Conservation (phyloP, 2,888 invertebrate genomes). For the Andrena chrysosceles region DNA sequence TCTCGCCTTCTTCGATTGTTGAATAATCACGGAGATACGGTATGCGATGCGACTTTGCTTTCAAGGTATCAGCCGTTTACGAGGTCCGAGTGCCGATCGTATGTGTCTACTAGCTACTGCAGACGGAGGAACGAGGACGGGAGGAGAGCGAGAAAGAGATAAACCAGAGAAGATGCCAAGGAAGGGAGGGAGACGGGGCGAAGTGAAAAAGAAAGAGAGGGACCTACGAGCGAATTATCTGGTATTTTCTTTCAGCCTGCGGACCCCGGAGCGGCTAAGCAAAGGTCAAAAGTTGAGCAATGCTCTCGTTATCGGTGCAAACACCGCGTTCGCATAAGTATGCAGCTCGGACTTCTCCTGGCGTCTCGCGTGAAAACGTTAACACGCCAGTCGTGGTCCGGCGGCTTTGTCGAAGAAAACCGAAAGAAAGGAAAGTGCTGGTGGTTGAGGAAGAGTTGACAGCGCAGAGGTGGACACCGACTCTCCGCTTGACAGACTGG, state of each 20-base stretch:
- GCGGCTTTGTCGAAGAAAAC: background rate
- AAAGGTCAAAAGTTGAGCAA: slow-evolving; percentile 82
- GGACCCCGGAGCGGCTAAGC: slow-evolving; percentile 74
- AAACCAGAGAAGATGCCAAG: background rate
- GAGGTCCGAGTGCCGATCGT: slow-evolving; percentile 12
- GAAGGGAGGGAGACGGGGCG: background rate
- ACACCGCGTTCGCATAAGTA: slow-evolving; percentile 69
- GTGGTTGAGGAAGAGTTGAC: background rate
- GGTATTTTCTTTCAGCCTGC: slow-evolving; percentile 75
- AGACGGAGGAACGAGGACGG: slow-evolving; percentile 9
- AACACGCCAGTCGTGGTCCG: slow-evolving; percentile 5
- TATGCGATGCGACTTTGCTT: slow-evolving; percentile 30
- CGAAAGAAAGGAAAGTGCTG: no score
- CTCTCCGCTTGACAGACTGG: no score
- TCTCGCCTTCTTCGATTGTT: slow-evolving; percentile 13
- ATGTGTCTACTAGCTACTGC: slow-evolving; percentile 22
- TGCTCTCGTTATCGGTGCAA: slow-evolving; percentile 78
- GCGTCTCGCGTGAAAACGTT: slow-evolving; percentile 40
- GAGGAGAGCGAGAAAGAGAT: slow-evolving; percentile 20
- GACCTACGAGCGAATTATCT: slow-evolving; percentile 72
- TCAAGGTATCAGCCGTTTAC: slow-evolving; percentile 40
- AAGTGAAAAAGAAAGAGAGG: slow-evolving; percentile 41
- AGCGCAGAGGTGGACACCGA: background rate
- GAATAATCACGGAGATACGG: slow-evolving; percentile 35
- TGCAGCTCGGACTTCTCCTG: slow-evolving; percentile 44